These are phyloP conservation scores for Lepetodrilus schrolli DNA, from an alignment of 2,888 invertebrate genomes.

Conservation along the genomic window DNA sequence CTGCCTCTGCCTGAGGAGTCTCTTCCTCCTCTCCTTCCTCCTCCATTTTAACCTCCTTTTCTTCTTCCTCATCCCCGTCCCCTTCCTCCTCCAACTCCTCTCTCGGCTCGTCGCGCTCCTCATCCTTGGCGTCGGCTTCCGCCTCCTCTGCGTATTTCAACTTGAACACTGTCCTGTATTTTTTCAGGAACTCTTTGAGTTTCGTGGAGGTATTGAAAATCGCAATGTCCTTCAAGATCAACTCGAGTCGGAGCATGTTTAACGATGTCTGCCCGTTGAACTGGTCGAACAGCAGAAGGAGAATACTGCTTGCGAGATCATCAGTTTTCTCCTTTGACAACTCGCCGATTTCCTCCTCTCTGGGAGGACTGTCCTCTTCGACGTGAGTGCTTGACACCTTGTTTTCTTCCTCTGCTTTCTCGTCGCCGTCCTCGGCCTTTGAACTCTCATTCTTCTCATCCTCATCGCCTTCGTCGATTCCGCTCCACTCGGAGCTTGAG, in stretches of 20 bases:
- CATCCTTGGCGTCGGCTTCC: neutral
- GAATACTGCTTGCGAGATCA: slow-evolving; percentile 3
- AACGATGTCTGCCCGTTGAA: neutral
- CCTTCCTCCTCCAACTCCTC: neutral
- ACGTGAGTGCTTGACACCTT: neutral
- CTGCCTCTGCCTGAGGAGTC: neutral
- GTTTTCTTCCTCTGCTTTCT: slow-evolving; percentile 6
- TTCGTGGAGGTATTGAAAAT: neutral
- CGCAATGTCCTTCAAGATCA: slow-evolving; percentile 7
- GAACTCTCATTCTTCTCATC: neutral
- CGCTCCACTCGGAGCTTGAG: neutral
- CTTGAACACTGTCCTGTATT: neutral
- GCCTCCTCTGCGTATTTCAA: neutral
- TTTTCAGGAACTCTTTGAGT: neutral
- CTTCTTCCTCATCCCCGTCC: neutral
- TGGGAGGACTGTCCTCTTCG: neutral
- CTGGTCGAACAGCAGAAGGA: neutral
- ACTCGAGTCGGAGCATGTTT: neutral
- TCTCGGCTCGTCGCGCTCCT: neutral
- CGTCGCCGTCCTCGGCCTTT: slow-evolving; percentile 14
- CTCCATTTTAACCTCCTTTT: neutral
- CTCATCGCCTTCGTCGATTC: neutral
- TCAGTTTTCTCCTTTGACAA: neutral
- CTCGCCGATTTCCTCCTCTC: neutral
- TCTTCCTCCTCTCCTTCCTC: slow-evolving; percentile 10